Base-by-base conservation (phyloP, 2,797 vertebrate species). In the Galago senegalensis region DNA sequence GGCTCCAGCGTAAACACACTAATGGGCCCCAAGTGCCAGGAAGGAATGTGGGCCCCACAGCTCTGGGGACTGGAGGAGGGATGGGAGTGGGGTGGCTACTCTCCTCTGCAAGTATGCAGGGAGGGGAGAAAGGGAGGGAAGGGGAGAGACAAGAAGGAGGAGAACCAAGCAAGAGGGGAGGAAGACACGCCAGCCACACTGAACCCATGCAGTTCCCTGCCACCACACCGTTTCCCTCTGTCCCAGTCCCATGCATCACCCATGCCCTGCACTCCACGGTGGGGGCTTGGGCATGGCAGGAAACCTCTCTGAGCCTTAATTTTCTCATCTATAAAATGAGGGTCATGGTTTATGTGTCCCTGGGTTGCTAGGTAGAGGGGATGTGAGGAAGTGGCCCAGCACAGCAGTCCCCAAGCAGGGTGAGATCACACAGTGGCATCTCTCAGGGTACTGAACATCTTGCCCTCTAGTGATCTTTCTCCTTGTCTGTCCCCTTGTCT, bases 11-110 rank as follows among this genome's bases (percentile, higher is more conserved):
- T 97, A 97, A 97, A 97, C 96, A 97, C 73, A 86, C 91, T 96
- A 96, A 97, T 97, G 97, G 97, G 76, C 70, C 77, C 2, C 1
- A 91, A 93, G 76, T 93, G 92, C 11, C 56, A 37, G 89, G 67
- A 58, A 97, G 94, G 97, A 97, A 97, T 97, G 73, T 72, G 86
- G 89, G 89, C 95, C 95, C 94, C 94, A 95, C n/a, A 87, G 96
- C 76, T 96, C 81, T 25, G 86, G 91, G 97, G 93, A 96, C 72
- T 96, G 4, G 25, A n/a, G 93, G 58, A 75, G 65, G 76, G 80
- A 76, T 14, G 56, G 69, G 63, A 40, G 31, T 37, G 5, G n/a
- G 65, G 31, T 65, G 87, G 46, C 84, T 76, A 61, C 46, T 77
- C 80, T 31, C 87, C 40, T 63, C 53, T 73, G 49, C 90, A 93